phyloP scores from a whole-genome alignment of 1,140 invertebrate species.

The Geopemphigus sp. region DNA sequence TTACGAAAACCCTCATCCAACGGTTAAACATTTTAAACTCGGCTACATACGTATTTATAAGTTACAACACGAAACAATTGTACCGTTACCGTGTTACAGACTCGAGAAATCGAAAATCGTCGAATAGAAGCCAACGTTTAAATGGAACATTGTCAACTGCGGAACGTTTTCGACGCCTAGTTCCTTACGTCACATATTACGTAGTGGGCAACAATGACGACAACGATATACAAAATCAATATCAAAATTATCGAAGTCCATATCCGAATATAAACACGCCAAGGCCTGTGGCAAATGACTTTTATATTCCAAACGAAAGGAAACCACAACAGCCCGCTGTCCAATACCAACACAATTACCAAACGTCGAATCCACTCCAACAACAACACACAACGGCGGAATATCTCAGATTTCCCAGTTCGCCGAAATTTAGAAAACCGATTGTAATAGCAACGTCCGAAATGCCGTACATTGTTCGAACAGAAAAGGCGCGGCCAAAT shows the following conservation, averaged over 20 bases:
- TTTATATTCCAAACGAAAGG: slow-evolving; percentile 27
- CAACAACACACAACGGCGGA: not conserved
- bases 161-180: slow-evolving; percentile 70
- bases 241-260: slow-evolving; percentile 13
- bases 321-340: not conserved
- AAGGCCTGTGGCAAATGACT: not conserved
- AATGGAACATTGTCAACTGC: slow-evolving; percentile 54
- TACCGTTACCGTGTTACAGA: not conserved
- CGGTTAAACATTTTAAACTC: too few relatives aligned
- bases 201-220: slow-evolving; percentile 56
- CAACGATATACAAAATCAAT: slow-evolving; percentile 12
- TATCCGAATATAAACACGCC: slow-evolving; percentile 9
- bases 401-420: slow-evolving; percentile 34
- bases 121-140: not conserved
- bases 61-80: not conserved
- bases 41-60: too few relatives aligned
- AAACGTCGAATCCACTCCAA: not conserved
- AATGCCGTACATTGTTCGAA: not conserved
- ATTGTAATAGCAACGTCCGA: slow-evolving; percentile 27
- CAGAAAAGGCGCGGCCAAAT: not conserved
- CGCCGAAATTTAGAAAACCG: slow-evolving; percentile 18
- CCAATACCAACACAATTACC: slow-evolving; percentile 4
- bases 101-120: not conserved
- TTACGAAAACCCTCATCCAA: too few relatives aligned
- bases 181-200: slow-evolving; percentile 80